Evolutionary conservation across 2,797 vertebrate genomes (phyloP), one percentile per base, ranked within the genome.

Genomic region (Chelon labrosus): DNA sequence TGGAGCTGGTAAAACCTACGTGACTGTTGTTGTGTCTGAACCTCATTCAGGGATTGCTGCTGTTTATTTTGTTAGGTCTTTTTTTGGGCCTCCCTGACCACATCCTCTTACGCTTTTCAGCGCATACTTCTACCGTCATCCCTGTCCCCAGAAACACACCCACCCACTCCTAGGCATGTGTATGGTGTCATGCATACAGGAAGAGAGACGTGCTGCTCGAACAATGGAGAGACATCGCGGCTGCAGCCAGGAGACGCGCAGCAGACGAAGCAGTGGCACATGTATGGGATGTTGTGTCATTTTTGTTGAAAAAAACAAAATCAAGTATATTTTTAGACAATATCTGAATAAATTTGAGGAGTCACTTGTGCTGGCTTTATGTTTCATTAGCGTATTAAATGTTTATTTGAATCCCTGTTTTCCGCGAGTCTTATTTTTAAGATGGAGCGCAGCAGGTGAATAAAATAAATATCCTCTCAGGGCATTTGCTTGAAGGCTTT

Each of bases 51-150:
- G 66, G 84, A 82, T 85, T 85, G 85, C 53, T 83, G 61, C 17
- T 90, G 86, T 90, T 92, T 91, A 65, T 89, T 92, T 87, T 83
- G 13, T 80, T 88, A 71, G 19, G 62, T 82, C 79, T 86, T 87
- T 90, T 47, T 85, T 82, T 66, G 64, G 66, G 59, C 63, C 65
- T 71, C 68, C 27, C 42, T 72, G 65, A 65, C 59, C 67, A 92
- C 84, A 82, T 89, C 85, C 86, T 88, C 65, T 67, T 84, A 57
- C 1, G 5, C 47, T 84, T 56, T 63, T 61, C 44, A 76, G 42
- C 1, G 0, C 77, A 31, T 62, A 22, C 78, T 75, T 39, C 49
- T 49, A 50, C 44, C 49, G 19, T 84, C 76, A 78, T 51, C 62
- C 47, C 20, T 16, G 7, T 16, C 3, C 2, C 17, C 51, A n/a